These are phyloP conservation scores for Altica lythri DNA, from an alignment of 2,888 invertebrate genomes.

Conservation along the genomic window DNA sequence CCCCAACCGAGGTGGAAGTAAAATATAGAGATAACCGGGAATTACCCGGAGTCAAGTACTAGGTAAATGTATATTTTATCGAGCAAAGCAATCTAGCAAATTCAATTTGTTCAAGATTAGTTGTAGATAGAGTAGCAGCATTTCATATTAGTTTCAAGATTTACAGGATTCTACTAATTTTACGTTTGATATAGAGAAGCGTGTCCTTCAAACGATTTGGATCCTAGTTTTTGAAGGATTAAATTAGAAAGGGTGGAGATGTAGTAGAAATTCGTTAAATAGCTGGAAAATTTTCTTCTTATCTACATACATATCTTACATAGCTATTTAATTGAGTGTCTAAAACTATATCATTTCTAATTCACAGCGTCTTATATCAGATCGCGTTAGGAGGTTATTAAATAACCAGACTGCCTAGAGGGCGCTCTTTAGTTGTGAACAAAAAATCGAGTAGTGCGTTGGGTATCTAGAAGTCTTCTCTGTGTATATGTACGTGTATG, in stretches of 20 bases:
- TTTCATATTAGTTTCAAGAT: constrained; percentile 47
- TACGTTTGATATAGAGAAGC: constrained; percentile 34
- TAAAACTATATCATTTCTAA: too few species aligned
- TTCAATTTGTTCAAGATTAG: constrained; percentile 58
- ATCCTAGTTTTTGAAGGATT: neutral
- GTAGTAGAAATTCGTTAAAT: too few species aligned
- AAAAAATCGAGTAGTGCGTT: too few species aligned
- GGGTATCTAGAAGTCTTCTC: too few species aligned
- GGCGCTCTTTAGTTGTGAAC: too few species aligned
- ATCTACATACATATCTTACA: too few species aligned
- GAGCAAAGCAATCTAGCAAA: constrained; percentile 58
- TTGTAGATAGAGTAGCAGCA: constrained; percentile 49
- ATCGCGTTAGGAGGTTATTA: too few species aligned
- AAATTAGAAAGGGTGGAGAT: neutral
- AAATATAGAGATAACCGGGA: constrained; percentile 47
- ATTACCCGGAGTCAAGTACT: constrained; percentile 52
- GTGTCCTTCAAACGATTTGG: neutral
- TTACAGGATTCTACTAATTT: constrained; percentile 43
- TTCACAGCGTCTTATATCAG: too few species aligned
- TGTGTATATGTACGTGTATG: too few species aligned
- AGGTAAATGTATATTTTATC: constrained; percentile 58
- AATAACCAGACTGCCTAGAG: too few species aligned
- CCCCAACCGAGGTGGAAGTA: constrained; percentile 37
- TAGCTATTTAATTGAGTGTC: too few species aligned
- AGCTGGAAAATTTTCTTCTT: too few species aligned